A percentile compares a stretch with the other conserved stretches of the same genome.
These are phyloP conservation scores for Sicus ferrugineus DNA, from an alignment of 2,888 invertebrate genomes.

Conservation along the genomic window DNA sequence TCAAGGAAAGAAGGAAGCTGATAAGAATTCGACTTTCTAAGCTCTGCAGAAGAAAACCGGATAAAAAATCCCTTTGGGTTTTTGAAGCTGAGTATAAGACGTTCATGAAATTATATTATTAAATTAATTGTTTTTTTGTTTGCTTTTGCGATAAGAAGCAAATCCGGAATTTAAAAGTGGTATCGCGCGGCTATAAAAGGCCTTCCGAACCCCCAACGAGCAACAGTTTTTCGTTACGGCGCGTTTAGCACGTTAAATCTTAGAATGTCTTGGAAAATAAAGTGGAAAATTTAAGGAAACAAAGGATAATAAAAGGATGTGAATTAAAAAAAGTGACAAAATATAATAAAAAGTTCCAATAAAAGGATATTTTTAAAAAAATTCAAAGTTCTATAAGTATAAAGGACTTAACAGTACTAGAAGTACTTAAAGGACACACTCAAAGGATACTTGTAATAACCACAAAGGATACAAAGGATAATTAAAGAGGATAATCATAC, in stretches of 20 bases:
- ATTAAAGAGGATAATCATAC: too few relatives aligned
- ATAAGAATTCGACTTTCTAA: conserved; percentile 27
- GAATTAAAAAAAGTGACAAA: neutral
- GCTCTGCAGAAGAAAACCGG: neutral
- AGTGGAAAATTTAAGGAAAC: neutral
- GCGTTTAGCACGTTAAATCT: neutral
- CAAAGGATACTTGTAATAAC: neutral
- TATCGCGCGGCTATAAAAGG: conserved; percentile 18
- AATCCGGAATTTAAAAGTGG: neutral
- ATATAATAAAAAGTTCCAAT: neutral
- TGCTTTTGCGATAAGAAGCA: neutral
- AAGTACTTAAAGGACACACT: neutral
- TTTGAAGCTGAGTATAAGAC: neutral
- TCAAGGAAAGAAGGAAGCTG: conserved; percentile 23
- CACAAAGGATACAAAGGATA: conserved; percentile 1
- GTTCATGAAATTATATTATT: too few relatives aligned
- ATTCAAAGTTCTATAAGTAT: too few relatives aligned
- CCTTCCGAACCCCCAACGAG: neutral
- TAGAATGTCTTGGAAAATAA: neutral
- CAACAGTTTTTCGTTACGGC: conserved; percentile 14
- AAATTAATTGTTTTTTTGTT: neutral
- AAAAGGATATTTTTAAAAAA: neutral
- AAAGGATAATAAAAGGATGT: neutral
- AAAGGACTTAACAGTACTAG: too few relatives aligned
- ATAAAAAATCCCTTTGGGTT: neutral